Evolutionary conservation across 1,140 invertebrate species (phyloP), one percentile per base, ranked within the genome.

Genomic region (Drosophila murphyi): DNA sequence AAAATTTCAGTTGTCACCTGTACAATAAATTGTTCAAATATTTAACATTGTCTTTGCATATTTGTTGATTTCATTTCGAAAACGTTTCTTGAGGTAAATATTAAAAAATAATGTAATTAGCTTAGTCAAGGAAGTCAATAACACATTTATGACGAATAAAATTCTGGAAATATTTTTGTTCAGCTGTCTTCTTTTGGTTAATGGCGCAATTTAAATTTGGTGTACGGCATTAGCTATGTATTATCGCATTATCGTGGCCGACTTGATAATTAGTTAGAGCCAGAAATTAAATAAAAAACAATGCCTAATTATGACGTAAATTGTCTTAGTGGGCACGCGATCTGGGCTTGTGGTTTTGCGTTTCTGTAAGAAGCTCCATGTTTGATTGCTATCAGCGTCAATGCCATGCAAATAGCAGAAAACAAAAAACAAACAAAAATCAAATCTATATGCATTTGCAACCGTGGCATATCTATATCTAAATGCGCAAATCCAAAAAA

Each of bases 121-220:
- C 3, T 57, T 20, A 43, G 29, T 45, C 37, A 7, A 5, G 43
- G 20, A 35, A 39, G 34, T 34, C 48, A 29, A 20, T 8, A 31
- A 68, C 32, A 64, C 0, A 8, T 39, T 47, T n/a, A 34, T n/a
- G 2, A 34, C 34, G 39, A 31, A 51, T 20, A 48, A 62, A 52
- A 57, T 41, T 45, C 54, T 41, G 41, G 31, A 55, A 10, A 32
- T 43, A 35, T 45, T 47, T 65, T 77, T 62, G 0, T 39, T 68
- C 47, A 54, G 39, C 78, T 69, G 80, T 61, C 54, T 73, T 63
- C 50, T 52, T 35, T 37, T n/a, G 79, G 61, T 78, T 82, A 86
- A 87, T 87, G 88, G 68, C 39, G 71, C 52, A 60, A 82, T 87
- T 87, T 78, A 51, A 59, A 48, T 74, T 74, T 81, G 78, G 80